Conservation (phyloP, 53 echinoderm and acorn worm genomes). For the Hippasteria phrygiana region DNA sequence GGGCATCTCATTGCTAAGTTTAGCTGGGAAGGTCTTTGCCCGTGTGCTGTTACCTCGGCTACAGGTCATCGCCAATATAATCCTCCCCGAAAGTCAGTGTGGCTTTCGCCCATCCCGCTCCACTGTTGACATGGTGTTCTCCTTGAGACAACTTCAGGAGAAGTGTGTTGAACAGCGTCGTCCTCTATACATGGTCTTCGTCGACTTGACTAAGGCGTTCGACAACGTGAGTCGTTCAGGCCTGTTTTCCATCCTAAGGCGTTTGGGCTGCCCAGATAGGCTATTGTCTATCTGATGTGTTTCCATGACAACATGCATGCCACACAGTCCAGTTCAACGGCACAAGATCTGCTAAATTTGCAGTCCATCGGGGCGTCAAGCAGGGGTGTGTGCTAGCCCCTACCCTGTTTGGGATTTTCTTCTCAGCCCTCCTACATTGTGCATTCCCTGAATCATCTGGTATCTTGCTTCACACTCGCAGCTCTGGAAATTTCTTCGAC, state of each 20-base stretch:
- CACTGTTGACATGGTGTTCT: too few relatives aligned
- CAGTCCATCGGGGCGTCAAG: neutral
- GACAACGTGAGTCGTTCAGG: conserved; percentile 25
- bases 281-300: conserved; percentile 13
- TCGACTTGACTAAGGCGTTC: conserved; percentile 13
- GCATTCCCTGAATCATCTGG: conserved; percentile 28
- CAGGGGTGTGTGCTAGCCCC: conserved; percentile 26
- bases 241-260: conserved; percentile 27
- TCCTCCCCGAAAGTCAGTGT: too few relatives aligned
- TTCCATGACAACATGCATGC: conserved; percentile 29
- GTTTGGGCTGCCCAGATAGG: conserved; percentile 7
- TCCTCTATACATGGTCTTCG: conserved; percentile 4
- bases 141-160: too few relatives aligned
- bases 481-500: neutral
- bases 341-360: conserved; percentile 11
- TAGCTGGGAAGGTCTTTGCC: too few relatives aligned
- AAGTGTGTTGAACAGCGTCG: conserved; percentile 8
- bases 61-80: too few relatives aligned
- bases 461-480: conserved; percentile 39
- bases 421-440: neutral
- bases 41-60: too few relatives aligned
- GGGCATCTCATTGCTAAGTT: too few relatives aligned
- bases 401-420: too few relatives aligned
- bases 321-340: conserved; percentile 42
- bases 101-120: too few relatives aligned